Evolutionary conservation across 2,888 invertebrate genomes (phyloP), one percentile per base, ranked within the genome.

Genomic region (Antitype chi): DNA sequence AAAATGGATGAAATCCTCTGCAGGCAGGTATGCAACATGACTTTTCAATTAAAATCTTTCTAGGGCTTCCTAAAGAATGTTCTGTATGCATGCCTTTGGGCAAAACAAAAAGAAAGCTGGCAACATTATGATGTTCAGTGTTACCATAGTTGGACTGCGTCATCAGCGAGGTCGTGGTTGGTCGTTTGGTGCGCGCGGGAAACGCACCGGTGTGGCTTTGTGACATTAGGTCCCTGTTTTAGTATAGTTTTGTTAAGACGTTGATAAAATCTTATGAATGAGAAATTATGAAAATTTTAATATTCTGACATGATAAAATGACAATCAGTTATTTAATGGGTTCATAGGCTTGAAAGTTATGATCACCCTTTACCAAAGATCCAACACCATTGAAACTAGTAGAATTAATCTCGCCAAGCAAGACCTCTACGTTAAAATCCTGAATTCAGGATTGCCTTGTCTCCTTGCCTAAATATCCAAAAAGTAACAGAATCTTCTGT

Each of bases 71-170:
- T 55, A 67, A 23, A 38, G 4, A 47, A 77, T 70, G 20, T n/a
- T 55, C 7, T 57, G 38, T 66, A 49, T 66, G 77, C 81, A 86
- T 84, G 82, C 78, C 84, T 78, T 71, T 64, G 60, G 82, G 86
- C 85, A 88, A 88, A 85, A 71, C 78, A 85, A 70, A 85, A 81
- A 76, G 59, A 68, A 90, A 91, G 90, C 91, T 89, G 91, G 91
- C 92, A 91, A 89, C 91, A 91, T 92, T 90, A 82, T 74, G 78
- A 64, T 38, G 66, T 74, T 86, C 74, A 78, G 89, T 85, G 91
- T 95, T 96, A 96, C 97, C 97, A 92, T 97, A 95, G 87, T 94
- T 94, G 66, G 97, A 97, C 86, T 95, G 96, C 86, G 97, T 94
- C 97, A 97, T 96, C 88, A 91, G 91, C 87, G 94, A 89, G 57